phyloP scores from a whole-genome alignment of 92 coral and sea anemone genomes.

The Galaxea fascicularis region DNA sequence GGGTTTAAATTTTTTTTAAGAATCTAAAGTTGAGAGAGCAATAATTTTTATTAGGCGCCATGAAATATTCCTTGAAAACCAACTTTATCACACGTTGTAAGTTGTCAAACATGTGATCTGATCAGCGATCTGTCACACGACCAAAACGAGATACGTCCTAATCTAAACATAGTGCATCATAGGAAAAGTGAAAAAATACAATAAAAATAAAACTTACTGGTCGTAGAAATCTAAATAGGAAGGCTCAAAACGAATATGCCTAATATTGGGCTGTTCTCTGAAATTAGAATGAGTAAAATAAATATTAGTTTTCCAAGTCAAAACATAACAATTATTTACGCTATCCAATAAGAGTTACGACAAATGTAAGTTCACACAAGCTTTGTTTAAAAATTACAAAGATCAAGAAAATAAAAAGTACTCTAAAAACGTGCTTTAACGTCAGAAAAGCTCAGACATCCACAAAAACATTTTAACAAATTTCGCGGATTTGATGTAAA shows the following conservation, averaged over 20 bases:
- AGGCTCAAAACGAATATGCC: constrained; percentile 97
- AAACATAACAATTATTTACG: constrained; percentile 10
- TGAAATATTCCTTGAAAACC: background rate
- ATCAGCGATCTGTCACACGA: constrained; percentile 15
- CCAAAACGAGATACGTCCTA: background rate
- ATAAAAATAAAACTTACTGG: constrained; percentile 83
- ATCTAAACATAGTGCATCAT: background rate
- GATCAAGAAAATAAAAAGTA: background rate
- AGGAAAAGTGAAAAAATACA: background rate
- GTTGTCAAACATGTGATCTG: background rate
- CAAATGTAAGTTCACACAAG: background rate
- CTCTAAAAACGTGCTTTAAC: background rate
- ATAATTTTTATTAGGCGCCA: background rate
- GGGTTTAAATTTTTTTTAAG: background rate
- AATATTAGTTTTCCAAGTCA: constrained; percentile 13
- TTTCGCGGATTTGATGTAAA: constrained; percentile 21
- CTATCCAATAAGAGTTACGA: background rate
- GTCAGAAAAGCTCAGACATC: background rate
- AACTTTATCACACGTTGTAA: background rate
- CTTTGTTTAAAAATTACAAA: background rate
- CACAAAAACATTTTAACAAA: background rate
- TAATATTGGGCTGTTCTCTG: constrained; percentile 89
- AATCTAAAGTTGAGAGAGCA: constrained; percentile 16
- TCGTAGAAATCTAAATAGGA: constrained; percentile 95
- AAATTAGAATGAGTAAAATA: constrained; percentile 45